Evolutionary conservation across 2,797 vertebrate genomes (phyloP).

Genomic region (Austrolebias charrua): DNA sequence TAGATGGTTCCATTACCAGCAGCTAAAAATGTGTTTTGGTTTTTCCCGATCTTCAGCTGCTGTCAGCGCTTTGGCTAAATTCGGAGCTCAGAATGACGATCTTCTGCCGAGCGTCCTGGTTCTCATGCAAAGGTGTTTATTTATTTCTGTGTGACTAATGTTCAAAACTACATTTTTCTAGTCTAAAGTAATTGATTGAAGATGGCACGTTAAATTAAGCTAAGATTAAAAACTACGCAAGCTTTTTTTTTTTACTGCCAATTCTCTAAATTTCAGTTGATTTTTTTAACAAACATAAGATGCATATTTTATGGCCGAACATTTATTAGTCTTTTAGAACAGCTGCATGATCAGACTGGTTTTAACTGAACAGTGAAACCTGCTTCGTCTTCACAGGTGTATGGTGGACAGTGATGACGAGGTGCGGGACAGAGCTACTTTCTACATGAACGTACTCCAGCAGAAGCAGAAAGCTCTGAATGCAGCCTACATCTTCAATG

Average conservation of each 20-base stretch:
- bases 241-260: no score
- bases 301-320: no score
- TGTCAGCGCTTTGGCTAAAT: conserved; percentile 95
- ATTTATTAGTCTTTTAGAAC: no score
- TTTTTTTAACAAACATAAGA: no score
- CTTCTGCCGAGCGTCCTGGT: conserved; percentile 95
- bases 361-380: no score
- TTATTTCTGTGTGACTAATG: no score
- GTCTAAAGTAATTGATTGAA: background rate
- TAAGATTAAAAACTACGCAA: no score
- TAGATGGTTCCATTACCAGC: background rate
- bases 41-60: conserved; percentile 80
- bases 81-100: conserved; percentile 96
- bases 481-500: conserved; percentile 94
- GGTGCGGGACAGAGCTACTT: conserved; percentile 95
- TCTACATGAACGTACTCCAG: conserved; percentile 95
- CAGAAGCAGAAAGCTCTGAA: conserved; percentile 95
- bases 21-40: background rate
- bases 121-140: conserved; percentile 89
- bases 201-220: no score
- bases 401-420: conserved; percentile 99
- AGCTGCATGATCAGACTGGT: no score
- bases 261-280: no score
- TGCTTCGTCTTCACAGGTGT: conserved; percentile 78
- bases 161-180: background rate